Evolutionary conservation across 2,888 invertebrate species (phyloP).

Genomic region (Aproaerema taeniolella): DNA sequence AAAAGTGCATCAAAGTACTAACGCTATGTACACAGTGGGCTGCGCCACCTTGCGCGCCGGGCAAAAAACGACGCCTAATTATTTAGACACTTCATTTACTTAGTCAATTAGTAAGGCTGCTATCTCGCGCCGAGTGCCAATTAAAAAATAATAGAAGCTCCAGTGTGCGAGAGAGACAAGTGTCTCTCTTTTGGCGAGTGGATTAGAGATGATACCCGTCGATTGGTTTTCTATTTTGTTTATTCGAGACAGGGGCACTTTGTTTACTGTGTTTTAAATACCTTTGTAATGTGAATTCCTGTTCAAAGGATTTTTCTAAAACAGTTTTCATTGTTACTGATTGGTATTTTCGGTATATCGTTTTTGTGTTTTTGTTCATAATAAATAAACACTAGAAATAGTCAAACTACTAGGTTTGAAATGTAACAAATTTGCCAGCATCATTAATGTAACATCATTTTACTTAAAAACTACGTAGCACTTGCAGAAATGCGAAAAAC

Average conservation of each 20-base stretch:
- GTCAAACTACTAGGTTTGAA: no score
- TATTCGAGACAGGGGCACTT: no score
- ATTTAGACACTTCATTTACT: constrained; percentile 72
- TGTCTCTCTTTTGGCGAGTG: constrained; percentile 39
- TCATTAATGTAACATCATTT: no score
- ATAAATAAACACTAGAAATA: no score
- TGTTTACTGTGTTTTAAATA: no score
- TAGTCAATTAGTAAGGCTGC: constrained; percentile 69
- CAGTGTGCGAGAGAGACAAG: constrained; percentile 47
- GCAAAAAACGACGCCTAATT: constrained; percentile 63
- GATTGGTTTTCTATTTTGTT: constrained; percentile 25
- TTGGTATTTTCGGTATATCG: no score
- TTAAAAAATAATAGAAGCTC: constrained; percentile 70
- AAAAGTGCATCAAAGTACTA: constrained; percentile 1
- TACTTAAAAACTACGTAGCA: no score
- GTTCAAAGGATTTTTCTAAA: no score
- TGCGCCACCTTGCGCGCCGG: constrained; percentile 34
- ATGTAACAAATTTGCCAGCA: no score
- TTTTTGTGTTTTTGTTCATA: no score
- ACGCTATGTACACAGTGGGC: constrained; percentile 23
- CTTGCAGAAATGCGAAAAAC: constrained; percentile 65
- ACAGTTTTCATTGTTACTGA: no score
- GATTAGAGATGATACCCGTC: constrained; percentile 50
- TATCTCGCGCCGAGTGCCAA: constrained; percentile 65
- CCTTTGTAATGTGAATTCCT: no score